Base-by-base conservation (phyloP, 2,797 vertebrate genomes). In the Onychomys leucogaster region DNA sequence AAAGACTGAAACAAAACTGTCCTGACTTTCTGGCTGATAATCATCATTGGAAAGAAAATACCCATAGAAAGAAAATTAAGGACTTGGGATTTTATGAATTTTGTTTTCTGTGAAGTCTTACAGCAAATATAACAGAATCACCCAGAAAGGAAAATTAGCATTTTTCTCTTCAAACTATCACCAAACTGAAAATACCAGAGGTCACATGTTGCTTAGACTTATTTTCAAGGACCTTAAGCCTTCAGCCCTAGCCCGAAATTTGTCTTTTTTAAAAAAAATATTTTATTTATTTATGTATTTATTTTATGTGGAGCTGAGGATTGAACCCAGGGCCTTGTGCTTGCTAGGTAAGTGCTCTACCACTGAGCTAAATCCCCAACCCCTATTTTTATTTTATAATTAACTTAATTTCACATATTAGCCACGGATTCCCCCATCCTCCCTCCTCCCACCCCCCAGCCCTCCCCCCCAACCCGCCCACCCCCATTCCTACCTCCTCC, bases 81-180 rank as follows among this genome's bases (percentile, higher is more conserved):
- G 90, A 63, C 69, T 71, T 82, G 2, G 5, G 37, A 75, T 75
- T 89, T 67, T 88, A 23, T 75, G 77, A 67, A 80, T 90, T 92
- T 88, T 43, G 52, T 92, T 96, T 94, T 78, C 61, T 88, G 59
- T 85, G 67, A 82, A 91, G 41, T 75, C 77, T 93, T 94, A 6
- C 1, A 81, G 43, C 43, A 96, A 46, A 91, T 78, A 94, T 93
- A 71, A 90, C 59, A 96, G 88, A 71, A 82, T 90, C 76, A 69
- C 7, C 52, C 63, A 21, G 86, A 84, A 95, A 83, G 46, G 67
- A 82, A 96, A 93, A 93, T 75, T 86, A 82, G 37, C 43, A 87
- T 87, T 91, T 67, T 88, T n/a, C 37, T 87, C 37, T 57, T 86
- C 46, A 86, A 92, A 94, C 49, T 80, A 81, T 76, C 43, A 87